Base-by-base conservation (phyloP, 2,113 vertebrate genomes). In the Anseranas semipalmata region DNA sequence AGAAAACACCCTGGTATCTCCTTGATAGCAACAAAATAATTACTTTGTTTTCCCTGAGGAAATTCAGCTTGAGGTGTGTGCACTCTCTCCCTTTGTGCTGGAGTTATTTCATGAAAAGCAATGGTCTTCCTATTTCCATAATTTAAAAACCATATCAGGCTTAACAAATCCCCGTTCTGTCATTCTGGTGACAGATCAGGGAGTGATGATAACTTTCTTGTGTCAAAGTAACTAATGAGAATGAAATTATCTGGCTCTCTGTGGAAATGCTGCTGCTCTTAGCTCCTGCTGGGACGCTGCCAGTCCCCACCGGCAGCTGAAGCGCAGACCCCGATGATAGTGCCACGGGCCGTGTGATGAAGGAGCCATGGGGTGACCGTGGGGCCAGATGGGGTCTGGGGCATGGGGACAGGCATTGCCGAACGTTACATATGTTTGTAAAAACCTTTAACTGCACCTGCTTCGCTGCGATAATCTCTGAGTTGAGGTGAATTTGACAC, bases 201-300 rank as follows among this genome's bases (percentile, higher is more conserved):
- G 71, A 85, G 82, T 84, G 74, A 60, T 78, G 86, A 70, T 92
- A 91, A 86, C 73, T 95, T 86, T 75, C 77, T 84, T 35, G 32
- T 94, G 91, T 93, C 91, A 62, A 30, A 89, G 35, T 93, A 95
- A 96, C 89, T 84, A 48, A 95, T 91, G 85, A 89, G 68, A 77
- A 85, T 30, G 56, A 86, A 82, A 93, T 76, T 22, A 94, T 46
- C 76, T 82, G 48, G 1, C 53, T 88, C 41, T 90, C 85, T 55
- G 9, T 50, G 78, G 74, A 91, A 90, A 80, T 79, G n/a, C 37
- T 71, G 75, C 78, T 74, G n/a, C 45, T 87, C 67, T 85, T 62
- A 62, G 0, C 19, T 76, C 24, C 33, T 70, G 15, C 27, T 62
- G 48, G 71, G 67, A 45, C 27, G 58, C 39, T 5, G 13, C 58